Evolutionary conservation across 2,888 invertebrate species (phyloP), one percentile per base, ranked within the genome.

Genomic region (Acrobeloides nanus): DNA sequence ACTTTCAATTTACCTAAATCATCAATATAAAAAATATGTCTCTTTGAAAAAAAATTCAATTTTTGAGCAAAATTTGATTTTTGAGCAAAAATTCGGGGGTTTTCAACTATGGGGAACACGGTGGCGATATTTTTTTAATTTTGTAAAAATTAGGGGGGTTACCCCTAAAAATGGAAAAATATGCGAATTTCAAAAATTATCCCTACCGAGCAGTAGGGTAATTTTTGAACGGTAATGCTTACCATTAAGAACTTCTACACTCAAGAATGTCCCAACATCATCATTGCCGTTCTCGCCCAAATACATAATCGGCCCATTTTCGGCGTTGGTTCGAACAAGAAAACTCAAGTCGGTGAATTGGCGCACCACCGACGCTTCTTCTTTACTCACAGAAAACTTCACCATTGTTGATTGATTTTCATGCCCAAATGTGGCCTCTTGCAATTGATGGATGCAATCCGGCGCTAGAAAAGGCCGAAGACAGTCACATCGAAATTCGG

Each of bases 371-470:
- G 23, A 20, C 10, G 52, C 32, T 10, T 34, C 45, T 25, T 42
- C 15, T n/a, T 6, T 10, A 7, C 26, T 23, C 6, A 61, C 33
- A 35, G 44, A 37, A 23, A 33, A 42, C 25, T 48, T 43, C 12
- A 44, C 38, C 7, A 18, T 12, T 3, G 49, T 44, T 6, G 44
- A 35, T 23, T 24, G 18, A 35, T 62, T 53, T 8, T 48, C 37
- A 21, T 69, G 59, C 18, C 70, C 70, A 38, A 71, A 66, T 1
- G 70, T 70, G 34, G 56, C 57, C 44, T 68, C 64, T 1, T 53
- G 59, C 4, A 69, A 56, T 32, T 54, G 48, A 35, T 61, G 39
- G 10, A 44, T 47, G 44, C 71, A 71, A 23, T 51, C 45, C 2
- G 67, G 68, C 35, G 57, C 59, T 8, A 71, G 48, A 45, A 57